A percentile compares a stretch with the other conserved stretches of the same genome.
These are phyloP conservation scores for Stichopus chloronotus DNA, from an alignment of 35 echinoderm and acorn worm species.

Conservation along the genomic window DNA sequence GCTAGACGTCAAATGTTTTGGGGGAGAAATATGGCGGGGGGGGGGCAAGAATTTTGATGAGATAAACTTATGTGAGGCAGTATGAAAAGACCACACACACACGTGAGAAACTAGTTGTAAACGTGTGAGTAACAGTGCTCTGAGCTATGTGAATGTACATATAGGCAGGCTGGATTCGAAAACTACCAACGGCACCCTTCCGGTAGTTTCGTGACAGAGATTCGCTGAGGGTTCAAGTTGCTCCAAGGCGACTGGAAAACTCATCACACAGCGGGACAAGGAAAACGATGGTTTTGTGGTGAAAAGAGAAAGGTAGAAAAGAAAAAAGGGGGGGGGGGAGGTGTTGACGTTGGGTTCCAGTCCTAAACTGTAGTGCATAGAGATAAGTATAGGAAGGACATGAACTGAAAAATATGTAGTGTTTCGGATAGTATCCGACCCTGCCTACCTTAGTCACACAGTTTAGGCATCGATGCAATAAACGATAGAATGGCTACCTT, in stretches of 20 bases:
- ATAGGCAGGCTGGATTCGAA: not conserved
- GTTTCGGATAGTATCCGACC: too few species aligned
- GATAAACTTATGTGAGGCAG: not conserved
- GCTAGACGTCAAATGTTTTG: not conserved
- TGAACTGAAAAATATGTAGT: too few species aligned
- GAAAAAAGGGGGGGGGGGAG: too few species aligned
- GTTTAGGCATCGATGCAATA: too few species aligned
- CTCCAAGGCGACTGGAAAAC: not conserved
- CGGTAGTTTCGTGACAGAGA: not conserved
- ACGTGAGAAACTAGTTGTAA: not conserved
- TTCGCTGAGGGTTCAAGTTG: not conserved
- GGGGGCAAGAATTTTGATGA: slow-evolving; percentile 4
- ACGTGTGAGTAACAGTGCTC: too few species aligned
- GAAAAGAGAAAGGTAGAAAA: not conserved
- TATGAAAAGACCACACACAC: slow-evolving; percentile 18
- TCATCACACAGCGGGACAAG: not conserved
- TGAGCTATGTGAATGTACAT: not conserved
- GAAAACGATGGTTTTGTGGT: not conserved
- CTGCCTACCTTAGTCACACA: too few species aligned
- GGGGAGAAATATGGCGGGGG: not conserved
- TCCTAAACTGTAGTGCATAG: too few species aligned
- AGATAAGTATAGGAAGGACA: too few species aligned
- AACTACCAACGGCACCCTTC: not conserved
- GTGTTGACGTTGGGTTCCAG: too few species aligned
- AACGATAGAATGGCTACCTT: too few species aligned